Percentiles rank a stretch among this genome's conserved stretches.
phyloP scores from a whole-genome alignment of 23 tunicate genomes.

The Diplosoma virens region DNA sequence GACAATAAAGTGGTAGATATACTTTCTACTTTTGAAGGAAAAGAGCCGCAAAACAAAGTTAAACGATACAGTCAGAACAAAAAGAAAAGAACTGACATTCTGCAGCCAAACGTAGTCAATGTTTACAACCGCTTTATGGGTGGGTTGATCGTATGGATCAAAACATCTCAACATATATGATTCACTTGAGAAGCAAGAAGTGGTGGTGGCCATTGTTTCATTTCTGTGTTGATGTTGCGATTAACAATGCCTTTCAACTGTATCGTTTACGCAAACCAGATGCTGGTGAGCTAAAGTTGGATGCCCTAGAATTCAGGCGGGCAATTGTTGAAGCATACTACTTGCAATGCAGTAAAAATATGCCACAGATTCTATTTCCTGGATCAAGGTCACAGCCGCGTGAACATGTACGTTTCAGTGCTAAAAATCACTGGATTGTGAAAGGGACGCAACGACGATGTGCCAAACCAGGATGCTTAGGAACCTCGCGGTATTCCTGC shows the following conservation, averaged over 20 bases:
- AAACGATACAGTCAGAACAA: constrained; percentile 5
- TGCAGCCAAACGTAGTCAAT: constrained; percentile 8
- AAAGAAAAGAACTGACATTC: not conserved
- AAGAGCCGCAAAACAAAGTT: not conserved
- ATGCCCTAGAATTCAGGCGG: no score
- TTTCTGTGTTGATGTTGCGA: constrained; percentile 15
- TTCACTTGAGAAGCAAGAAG: constrained; percentile 27
- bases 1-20: constrained; percentile 14
- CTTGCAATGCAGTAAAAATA: no score
- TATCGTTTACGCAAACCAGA: not conserved
- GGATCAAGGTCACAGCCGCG: no score
- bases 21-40: not conserved
- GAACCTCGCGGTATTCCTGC: no score
- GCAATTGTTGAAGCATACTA: no score
- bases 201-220: constrained; percentile 41
- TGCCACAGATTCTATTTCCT: no score
- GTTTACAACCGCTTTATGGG: constrained; percentile 7
- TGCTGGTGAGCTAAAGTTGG: no score
- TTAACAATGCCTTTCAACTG: constrained; percentile 21
- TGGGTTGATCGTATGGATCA: constrained; percentile 22
- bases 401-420: no score
- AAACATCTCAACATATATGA: no score
- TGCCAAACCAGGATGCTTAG: no score
- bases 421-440: no score
- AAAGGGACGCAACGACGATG: no score